A percentile compares a stretch with the other conserved stretches of the same genome.
phyloP scores from a whole-genome alignment of 2,888 invertebrate genomes.

The Paralinhomoeus sp. region DNA sequence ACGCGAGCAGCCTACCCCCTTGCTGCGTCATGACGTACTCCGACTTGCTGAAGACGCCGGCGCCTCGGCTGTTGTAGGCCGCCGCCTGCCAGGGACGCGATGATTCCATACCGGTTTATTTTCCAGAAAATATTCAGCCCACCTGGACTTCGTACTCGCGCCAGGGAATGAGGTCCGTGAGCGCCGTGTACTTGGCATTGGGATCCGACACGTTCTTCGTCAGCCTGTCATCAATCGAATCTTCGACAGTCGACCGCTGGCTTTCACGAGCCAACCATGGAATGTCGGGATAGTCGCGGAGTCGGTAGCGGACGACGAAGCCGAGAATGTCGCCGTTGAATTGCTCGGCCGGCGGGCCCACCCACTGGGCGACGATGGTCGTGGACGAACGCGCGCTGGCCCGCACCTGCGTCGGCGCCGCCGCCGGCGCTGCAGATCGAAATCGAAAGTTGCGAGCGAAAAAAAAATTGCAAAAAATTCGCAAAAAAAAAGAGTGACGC shows the following conservation, averaged over 20 bases:
- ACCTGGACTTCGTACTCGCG: constrained; percentile 68
- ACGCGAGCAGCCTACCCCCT: constrained; percentile 36
- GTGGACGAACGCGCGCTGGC: constrained; percentile 79
- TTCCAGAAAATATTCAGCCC: background rate
- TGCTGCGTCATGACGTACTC: constrained; percentile 83
- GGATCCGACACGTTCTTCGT: constrained; percentile 76
- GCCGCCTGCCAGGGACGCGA: constrained; percentile 45
- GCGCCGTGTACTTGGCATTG: constrained; percentile 55
- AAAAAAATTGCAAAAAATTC: too few relatives aligned
- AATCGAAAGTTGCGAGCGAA: background rate
- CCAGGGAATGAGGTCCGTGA: constrained; percentile 83
- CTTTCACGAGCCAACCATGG: background rate
- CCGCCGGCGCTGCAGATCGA: constrained; percentile 56
- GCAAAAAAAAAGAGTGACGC: background rate
- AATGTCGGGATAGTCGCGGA: background rate
- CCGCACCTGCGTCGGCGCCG: constrained; percentile 76
- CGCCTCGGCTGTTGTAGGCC: constrained; percentile 84
- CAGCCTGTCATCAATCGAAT: constrained; percentile 34
- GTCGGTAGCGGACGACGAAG: constrained; percentile 57
- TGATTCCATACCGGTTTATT: too few relatives aligned
- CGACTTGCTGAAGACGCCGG: constrained; percentile 69
- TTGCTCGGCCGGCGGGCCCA: constrained; percentile 69
- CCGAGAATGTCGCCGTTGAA: constrained; percentile 83
- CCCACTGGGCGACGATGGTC: constrained; percentile 90
- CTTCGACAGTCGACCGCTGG: background rate